These are phyloP conservation scores for Cremastinae sp. DNA, from an alignment of 2,888 invertebrate genomes.

Conservation along the genomic window DNA sequence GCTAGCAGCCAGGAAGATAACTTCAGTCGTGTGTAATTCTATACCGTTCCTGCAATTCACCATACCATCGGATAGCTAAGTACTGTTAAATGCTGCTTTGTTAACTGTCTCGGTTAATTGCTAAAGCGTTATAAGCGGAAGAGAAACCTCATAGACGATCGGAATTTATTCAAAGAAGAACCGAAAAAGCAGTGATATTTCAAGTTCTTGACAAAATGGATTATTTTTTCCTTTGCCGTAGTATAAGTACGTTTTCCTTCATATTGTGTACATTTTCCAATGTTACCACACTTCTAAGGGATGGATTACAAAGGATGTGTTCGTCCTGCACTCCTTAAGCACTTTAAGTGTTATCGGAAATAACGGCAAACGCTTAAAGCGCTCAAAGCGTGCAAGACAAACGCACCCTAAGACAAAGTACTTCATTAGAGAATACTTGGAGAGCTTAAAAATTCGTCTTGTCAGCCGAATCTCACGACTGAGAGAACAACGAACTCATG, in stretches of 20 bases:
- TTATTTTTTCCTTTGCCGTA: constrained; percentile 52
- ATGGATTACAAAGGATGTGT: constrained; percentile 1
- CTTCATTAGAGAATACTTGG: too few species aligned
- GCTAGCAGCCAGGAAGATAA: constrained; percentile 65
- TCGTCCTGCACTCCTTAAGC: too few species aligned
- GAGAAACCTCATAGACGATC: constrained; percentile 49
- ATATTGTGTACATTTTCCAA: too few species aligned
- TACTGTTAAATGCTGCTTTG: constrained; percentile 76
- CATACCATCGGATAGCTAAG: constrained; percentile 63
- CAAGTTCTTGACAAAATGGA: constrained; percentile 44
- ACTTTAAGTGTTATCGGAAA: too few species aligned
- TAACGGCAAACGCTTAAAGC: too few species aligned
- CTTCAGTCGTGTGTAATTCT: constrained; percentile 48
- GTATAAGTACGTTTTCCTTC: constrained; percentile 5
- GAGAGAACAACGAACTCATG: constrained; percentile 44
- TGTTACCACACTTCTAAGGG: too few species aligned
- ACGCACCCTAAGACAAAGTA: too few species aligned
- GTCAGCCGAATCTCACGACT: constrained; percentile 10
- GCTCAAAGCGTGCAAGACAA: too few species aligned
- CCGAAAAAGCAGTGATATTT: constrained; percentile 26
- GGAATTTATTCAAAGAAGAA: constrained; percentile 31
- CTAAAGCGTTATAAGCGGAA: constrained; percentile 60
- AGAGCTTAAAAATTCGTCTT: too few species aligned
- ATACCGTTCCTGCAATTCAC: constrained; percentile 60
- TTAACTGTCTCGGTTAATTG: constrained; percentile 76